Evolutionary conservation across 2,113 vertebrate genomes (phyloP), one percentile per base, ranked within the genome.

Genomic region (Beaufortia kweichowensis): DNA sequence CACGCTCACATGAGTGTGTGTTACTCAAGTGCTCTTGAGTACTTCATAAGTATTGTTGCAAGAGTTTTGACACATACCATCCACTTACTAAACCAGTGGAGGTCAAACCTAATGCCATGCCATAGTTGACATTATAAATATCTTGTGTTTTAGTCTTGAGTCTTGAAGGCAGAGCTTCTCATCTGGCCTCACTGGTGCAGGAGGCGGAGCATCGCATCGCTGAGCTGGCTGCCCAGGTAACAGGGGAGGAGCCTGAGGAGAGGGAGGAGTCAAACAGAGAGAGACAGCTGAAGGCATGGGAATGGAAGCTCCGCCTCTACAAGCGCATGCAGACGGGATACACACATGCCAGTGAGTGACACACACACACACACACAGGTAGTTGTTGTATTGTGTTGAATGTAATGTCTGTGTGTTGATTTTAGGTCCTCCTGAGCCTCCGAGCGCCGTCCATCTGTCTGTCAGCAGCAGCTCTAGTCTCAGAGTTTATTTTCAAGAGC

Each of bases 311-410:
- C 46, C 90, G 91, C 88, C 95, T 97, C 48, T 96, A 95, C 86
- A 89, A 94, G 70, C 94, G 95, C 82, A 97, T 97, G 95, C 94
- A 94, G 88, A 92, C 92, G 2, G 95, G 95, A 75, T 96, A 95
- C 80, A 92, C 95, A 84, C 95, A 96, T 12, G 93, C 95, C 39
- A 90, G 95, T 97, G 88, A 94, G 95, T 88, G 62, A 76, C 41
- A 46, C 62, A 73, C 63, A 28, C 21, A 21, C 64, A 66, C 28
- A 71, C 11, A 66, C 15, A 55, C 17, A 11, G 33, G 21, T n/a
- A 41, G 17, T 3, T 29, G 31, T 23, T 56, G 48, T 5, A 46
- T 43, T 66, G 43, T 29, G 48, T 66, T 55, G 67, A 15, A 75
- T 57, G 78, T 8, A 50, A 14, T 69, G 41, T 61, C 75, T 77